phyloP scores from a whole-genome alignment of 2,888 invertebrate genomes.

The Crocallis elinguaria region DNA sequence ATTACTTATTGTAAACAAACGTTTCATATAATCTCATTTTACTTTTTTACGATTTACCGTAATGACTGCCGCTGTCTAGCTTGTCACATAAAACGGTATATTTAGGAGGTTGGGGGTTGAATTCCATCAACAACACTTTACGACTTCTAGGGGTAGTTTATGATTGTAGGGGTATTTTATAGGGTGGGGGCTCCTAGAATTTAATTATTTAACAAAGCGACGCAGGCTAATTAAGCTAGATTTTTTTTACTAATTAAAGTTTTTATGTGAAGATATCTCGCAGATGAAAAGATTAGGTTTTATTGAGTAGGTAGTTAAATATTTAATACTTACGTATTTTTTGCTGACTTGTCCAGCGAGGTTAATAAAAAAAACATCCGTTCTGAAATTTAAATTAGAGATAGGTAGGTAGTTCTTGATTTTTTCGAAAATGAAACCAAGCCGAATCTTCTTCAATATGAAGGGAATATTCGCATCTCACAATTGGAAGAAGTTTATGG shows the following conservation, averaged over 20 bases:
- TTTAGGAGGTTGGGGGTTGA: slow-evolving; percentile 33
- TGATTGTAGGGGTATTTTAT: slow-evolving; percentile 39
- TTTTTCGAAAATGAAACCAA: too few relatives aligned
- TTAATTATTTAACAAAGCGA: slow-evolving; percentile 47
- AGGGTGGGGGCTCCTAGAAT: slow-evolving; percentile 42
- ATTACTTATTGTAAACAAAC: neutral
- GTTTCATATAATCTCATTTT: slow-evolving; percentile 10
- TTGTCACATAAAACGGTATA: slow-evolving; percentile 24
- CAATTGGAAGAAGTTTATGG: too few relatives aligned
- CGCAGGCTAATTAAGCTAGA: slow-evolving; percentile 27
- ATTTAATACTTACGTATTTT: too few relatives aligned
- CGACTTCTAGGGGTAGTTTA: slow-evolving; percentile 61
- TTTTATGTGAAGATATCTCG: neutral
- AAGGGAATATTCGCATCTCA: too few relatives aligned
- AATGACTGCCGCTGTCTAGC: slow-evolving; percentile 18
- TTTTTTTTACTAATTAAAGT: neutral
- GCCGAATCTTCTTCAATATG: too few relatives aligned
- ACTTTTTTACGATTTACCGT: slow-evolving; percentile 22
- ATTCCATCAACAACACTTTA: slow-evolving; percentile 58
- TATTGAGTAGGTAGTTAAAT: too few relatives aligned
- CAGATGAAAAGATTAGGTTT: neutral
- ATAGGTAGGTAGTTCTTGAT: too few relatives aligned
- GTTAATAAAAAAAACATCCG: too few relatives aligned
- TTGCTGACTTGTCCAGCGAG: too few relatives aligned
- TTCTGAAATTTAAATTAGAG: too few relatives aligned